Evolutionary conservation across 2,888 invertebrate genomes (phyloP).

Genomic region (Pantelozetes paolii): DNA sequence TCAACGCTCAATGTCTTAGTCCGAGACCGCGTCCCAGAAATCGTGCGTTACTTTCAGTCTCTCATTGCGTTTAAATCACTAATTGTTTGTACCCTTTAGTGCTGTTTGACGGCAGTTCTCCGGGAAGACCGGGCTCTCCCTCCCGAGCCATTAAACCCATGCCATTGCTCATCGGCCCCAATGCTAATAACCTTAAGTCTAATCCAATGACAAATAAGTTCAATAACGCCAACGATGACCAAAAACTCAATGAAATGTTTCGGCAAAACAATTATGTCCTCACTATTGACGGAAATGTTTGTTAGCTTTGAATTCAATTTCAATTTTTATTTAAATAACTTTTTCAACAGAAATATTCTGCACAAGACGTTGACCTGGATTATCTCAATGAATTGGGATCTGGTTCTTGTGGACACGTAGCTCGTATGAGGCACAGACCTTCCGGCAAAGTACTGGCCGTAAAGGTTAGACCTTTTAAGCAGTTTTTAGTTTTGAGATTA

Average conservation of each 20-base stretch:
- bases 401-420: slow-evolving; percentile 96
- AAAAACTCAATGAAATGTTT: slow-evolving; percentile 8
- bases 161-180: neutral
- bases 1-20: slow-evolving; percentile 41
- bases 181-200: neutral
- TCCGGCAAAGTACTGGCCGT: slow-evolving; percentile 85
- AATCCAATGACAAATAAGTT: neutral
- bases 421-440: slow-evolving; percentile 86
- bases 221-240: slow-evolving; percentile 4
- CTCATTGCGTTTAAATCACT: too few species aligned
- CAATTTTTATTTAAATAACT: too few species aligned
- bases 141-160: neutral
- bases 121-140: neutral
- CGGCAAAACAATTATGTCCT: neutral
- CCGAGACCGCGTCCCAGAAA: slow-evolving; percentile 62
- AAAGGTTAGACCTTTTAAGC: slow-evolving; percentile 61
- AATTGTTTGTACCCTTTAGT: too few species aligned
- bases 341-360: slow-evolving; percentile 36
- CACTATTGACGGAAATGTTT: neutral
- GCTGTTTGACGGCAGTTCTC: neutral
- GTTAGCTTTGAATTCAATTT: too few species aligned
- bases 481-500: neutral
- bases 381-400: slow-evolving; percentile 78
- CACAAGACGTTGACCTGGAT: slow-evolving; percentile 44
- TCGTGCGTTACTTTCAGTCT: slow-evolving; percentile 53